Percentiles rank a stretch among this genome's conserved stretches.
These are phyloP conservation scores for Glaucomys volans DNA, from an alignment of 2,113 vertebrate species.

Conservation along the genomic window DNA sequence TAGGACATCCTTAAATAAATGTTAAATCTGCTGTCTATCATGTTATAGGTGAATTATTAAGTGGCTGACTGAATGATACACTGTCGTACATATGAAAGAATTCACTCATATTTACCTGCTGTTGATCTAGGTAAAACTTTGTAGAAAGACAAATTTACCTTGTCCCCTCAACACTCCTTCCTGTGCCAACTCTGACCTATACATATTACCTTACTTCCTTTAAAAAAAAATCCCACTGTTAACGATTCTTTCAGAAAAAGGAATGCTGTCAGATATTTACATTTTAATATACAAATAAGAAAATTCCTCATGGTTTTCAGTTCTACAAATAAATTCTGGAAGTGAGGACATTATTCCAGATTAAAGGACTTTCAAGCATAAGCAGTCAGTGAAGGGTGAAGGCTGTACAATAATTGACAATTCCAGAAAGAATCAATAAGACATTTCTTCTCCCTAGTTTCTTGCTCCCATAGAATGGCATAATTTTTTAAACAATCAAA, in stretches of 20 bases:
- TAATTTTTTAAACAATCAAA: not conserved
- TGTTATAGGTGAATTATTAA: not conserved
- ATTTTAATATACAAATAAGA: not conserved
- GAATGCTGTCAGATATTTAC: not conserved
- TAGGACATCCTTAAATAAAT: not conserved
- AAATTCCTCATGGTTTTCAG: not conserved
- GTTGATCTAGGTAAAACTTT: not conserved
- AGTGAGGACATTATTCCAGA: not conserved
- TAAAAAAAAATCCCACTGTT: constrained; percentile 8
- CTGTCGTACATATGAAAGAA: not conserved
- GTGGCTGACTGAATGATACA: not conserved
- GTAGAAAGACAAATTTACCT: not conserved
- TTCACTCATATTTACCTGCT: not conserved
- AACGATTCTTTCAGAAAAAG: not conserved
- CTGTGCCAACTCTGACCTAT: not conserved
- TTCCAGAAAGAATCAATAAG: not conserved
- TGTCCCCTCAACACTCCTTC: not conserved
- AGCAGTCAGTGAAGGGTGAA: not conserved
- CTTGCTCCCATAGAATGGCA: not conserved
- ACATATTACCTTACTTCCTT: not conserved
- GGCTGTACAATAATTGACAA: not conserved
- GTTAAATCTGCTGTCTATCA: not conserved
- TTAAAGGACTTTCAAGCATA: not conserved
- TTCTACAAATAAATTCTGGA: not conserved
- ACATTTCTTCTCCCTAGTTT: not conserved